Evolutionary conservation across 1,140 invertebrate genomes (phyloP), one percentile per base, ranked within the genome.

Genomic region (Zaprionus lachaisei): DNA sequence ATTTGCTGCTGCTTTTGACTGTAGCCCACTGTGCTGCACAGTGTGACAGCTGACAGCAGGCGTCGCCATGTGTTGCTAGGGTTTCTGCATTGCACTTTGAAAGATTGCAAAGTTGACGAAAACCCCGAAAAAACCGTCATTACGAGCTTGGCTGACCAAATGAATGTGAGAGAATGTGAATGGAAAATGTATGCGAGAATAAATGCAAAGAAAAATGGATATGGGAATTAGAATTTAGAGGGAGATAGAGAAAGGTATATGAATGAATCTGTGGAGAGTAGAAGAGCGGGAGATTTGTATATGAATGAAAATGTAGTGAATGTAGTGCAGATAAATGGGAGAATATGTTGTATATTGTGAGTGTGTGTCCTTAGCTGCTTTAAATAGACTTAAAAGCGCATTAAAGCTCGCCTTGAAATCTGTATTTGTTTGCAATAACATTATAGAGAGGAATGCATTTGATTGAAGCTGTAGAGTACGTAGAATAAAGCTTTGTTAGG

Each of bases 81-180:
- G 54, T 74, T 72, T 86, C 68, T 60, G 31, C 31, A 4, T 11
- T 34, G 31, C 31, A 34, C 31, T 34, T 34, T 34, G 14, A 60
- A 24, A 22, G 17, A 2, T 17, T 47, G 41, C 20, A 17, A 60
- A 47, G 44, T 9, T 49, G 62, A 54, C 62, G 44, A 38, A 71
- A 70, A 74, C 34, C 55, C 67, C 49, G 20, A 44, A 79, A 68
- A 75, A 81, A 81, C 72, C 72, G 73, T 86, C 80, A 86, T 86
- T 89, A 86, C 70, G 70, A 86, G 72, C 70, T 83, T 57, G 83
- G 83, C 77, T 70, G 73, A 87, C 77, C 83, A 75, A 86, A 54
- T 47, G 11, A 26, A 38, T 37, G 34, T 9, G 28, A 56, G 15
- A 37, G 15, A 37, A 51, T 61, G 15, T 60, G 31, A 60, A 67